Evolutionary conservation across 2,888 invertebrate genomes (phyloP).

Genomic region (Caprella mutica): DNA sequence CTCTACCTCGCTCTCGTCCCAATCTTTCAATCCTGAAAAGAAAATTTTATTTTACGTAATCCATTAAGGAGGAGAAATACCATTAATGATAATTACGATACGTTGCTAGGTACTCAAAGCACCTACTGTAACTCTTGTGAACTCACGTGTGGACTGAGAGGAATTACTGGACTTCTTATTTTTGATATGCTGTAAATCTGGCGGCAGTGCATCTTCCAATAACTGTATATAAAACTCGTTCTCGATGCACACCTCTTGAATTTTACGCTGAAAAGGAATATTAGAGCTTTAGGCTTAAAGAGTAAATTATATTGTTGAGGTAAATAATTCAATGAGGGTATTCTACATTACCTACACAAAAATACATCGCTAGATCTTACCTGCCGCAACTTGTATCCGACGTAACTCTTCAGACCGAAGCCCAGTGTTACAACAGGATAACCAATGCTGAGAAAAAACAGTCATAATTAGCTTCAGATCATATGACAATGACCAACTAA

Average conservation of each 20-base stretch:
- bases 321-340: no score
- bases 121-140: no score
- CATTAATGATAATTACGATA: neutral
- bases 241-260: conserved; percentile 84
- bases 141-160: no score
- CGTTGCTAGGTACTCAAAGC: no score
- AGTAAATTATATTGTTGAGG: no score
- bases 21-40: no score
- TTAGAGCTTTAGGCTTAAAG: no score
- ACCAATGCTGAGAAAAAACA: conserved; percentile 55
- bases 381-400: conserved; percentile 74
- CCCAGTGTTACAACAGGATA: conserved; percentile 93
- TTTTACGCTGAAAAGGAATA: conserved; percentile 59
- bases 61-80: neutral
- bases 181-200: conserved; percentile 44
- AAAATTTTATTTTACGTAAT: no score
- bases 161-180: conserved; percentile 9
- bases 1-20: no score
- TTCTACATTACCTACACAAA: no score
- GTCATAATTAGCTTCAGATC: neutral
- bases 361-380: no score
- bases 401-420: conserved; percentile 86
- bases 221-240: conserved; percentile 91
- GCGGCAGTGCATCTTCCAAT: conserved; percentile 77
- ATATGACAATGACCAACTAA: neutral